These are phyloP conservation scores for Sebastes elongatus DNA, from an alignment of 2,797 vertebrate species.

Conservation along the genomic window DNA sequence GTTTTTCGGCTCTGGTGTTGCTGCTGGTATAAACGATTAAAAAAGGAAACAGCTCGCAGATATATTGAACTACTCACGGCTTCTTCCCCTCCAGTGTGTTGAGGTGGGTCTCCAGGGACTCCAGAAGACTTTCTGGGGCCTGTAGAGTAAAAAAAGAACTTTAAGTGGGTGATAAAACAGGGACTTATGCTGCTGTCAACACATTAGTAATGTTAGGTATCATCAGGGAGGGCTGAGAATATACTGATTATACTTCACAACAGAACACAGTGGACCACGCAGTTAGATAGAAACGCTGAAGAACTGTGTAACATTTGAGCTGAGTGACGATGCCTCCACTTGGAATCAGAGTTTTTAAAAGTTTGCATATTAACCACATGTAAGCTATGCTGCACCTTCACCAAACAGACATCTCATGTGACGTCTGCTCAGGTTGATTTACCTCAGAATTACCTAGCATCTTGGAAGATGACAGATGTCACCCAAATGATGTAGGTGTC, in stretches of 20 bases:
- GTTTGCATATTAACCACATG: not conserved
- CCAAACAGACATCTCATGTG: not conserved
- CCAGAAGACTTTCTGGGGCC: constrained; percentile 98
- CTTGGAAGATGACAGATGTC: not conserved
- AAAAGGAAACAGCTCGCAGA: not conserved
- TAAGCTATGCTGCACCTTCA: not conserved
- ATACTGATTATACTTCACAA: not conserved
- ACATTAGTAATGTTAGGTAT: not conserved
- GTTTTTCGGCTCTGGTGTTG: not conserved
- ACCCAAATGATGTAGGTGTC: not conserved
- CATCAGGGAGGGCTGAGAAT: not conserved
- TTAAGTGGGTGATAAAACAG: not conserved
- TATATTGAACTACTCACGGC: constrained; percentile 81
- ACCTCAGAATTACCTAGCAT: not conserved
- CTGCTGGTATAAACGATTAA: not conserved
- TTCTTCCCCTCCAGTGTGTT: constrained; percentile 99
- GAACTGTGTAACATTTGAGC: not conserved
- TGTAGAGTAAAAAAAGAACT: constrained; percentile 71
- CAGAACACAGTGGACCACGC: not conserved
- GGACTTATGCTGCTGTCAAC: not conserved
- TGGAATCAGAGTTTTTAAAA: not conserved
- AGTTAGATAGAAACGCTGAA: not conserved
- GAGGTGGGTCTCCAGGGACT: constrained; percentile 97
- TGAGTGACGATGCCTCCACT: not conserved
- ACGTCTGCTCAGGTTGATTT: not conserved